These are phyloP conservation scores for Amniataba percoides DNA, from an alignment of 2,797 vertebrate species.

Conservation along the genomic window DNA sequence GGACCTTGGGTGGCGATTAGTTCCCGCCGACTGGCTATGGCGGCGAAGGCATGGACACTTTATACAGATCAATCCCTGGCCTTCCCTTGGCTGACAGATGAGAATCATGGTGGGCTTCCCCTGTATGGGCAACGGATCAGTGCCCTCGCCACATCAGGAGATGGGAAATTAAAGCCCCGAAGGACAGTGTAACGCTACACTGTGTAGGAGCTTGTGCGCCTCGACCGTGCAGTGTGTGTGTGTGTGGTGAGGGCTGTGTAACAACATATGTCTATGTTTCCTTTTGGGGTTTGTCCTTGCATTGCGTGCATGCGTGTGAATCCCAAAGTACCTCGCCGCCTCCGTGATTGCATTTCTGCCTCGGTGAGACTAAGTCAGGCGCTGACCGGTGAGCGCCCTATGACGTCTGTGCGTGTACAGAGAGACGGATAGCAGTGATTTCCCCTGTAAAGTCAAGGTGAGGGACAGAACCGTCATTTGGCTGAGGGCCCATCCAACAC, in stretches of 20 bases:
- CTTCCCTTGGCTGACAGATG: conserved; percentile 64
- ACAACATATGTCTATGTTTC: conserved; percentile 52
- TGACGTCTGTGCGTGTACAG: conserved; percentile 51
- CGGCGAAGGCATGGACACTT: conserved; percentile 50
- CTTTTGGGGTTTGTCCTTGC: conserved; percentile 56
- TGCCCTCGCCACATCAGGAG: conserved; percentile 57
- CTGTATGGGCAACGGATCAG: conserved; percentile 67
- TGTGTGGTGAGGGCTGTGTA: conserved; percentile 18
- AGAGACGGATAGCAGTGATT: conserved; percentile 76
- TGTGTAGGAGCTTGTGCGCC: conserved; percentile 16
- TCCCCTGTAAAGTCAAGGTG: conserved; percentile 72
- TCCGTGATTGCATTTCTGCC: conserved; percentile 50
- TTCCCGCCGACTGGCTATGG: conserved; percentile 62
- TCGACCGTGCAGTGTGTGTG: not conserved
- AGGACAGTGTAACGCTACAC: conserved; percentile 54
- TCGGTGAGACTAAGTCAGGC: conserved; percentile 40
- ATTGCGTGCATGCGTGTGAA: conserved; percentile 21
- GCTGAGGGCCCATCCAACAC: conserved; percentile 63
- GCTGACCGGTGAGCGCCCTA: conserved; percentile 41
- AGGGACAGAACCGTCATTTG: conserved; percentile 76
- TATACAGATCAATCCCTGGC: conserved; percentile 72
- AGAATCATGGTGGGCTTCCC: conserved; percentile 68
- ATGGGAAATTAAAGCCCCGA: conserved; percentile 68
- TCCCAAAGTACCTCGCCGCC: conserved; percentile 15
- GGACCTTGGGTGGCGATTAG: conserved; percentile 61